Evolutionary conservation across 2,888 invertebrate genomes (phyloP), one percentile per base, ranked within the genome.

Genomic region (Blera fallax): DNA sequence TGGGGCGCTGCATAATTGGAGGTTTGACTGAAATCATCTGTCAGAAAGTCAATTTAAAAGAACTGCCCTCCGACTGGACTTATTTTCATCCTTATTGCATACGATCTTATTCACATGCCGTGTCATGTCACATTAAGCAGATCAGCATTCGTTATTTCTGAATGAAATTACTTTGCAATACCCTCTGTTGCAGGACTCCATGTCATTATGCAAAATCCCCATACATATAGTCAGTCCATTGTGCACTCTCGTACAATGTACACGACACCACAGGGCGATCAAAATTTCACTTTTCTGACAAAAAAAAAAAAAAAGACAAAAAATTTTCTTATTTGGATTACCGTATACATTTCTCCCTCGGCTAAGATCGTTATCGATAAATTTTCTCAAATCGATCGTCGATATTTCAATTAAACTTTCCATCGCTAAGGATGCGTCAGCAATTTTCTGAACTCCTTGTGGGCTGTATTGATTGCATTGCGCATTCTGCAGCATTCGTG

Each of bases 381-480:
- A 85, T 85, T 81, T 85, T 29, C 72, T 62, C 65, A 76, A 72
- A 85, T 81, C 85, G 81, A 85, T 76, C 81, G 85, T 32, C 85
- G 76, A 77, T 85, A 85, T 85, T 81, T 85, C 85, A 85, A 85
- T 85, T 85, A 77, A 76, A 85, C 85, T 81, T 85, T 85, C 81
- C 80, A 76, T 37, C 24, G 58, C 37, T 37, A 56, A 64, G 79
- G 72, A 79, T 72, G 79, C 58, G 64, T 58, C 79, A 77, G 64
- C 10, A n/a, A n/a, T 34, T 16, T 52, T 43, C 10, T 29, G 8
- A 8, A 11, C 16, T 50, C 52, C 34, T 29, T 52, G 56, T 76
- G 65, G 56, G 65, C 10, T 54, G 48, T 34, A 8, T 34, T 14
- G 18, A 2, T 34, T 67, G 21, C 29, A 29, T 29, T 24, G 10